These are phyloP conservation scores for Drosophila guanche DNA, from an alignment of 1,140 invertebrate genomes.

Conservation along the genomic window DNA sequence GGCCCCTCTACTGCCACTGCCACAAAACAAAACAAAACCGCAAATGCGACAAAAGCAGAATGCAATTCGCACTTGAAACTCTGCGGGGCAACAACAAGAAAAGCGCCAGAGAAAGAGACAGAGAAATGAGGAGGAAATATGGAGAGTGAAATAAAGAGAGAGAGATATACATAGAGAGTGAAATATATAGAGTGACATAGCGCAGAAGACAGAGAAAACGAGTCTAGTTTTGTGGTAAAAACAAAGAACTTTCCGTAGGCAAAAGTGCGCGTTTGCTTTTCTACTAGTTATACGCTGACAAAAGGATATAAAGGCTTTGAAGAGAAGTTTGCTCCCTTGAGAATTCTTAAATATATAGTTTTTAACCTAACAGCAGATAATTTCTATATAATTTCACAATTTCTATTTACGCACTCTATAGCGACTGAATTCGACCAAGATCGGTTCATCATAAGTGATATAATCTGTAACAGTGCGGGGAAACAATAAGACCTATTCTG, in stretches of 20 bases:
- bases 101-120: neutral
- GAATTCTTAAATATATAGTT: no score
- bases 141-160: neutral
- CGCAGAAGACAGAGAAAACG: conserved; percentile 18
- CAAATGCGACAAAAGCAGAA: conserved; percentile 81
- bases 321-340: neutral
- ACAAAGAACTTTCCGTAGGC: conserved; percentile 35
- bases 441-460: no score
- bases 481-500: no score
- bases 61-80: conserved; percentile 80
- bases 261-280: conserved; percentile 47
- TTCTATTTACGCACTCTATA: no score
- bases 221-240: conserved; percentile 48
- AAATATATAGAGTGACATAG: neutral
- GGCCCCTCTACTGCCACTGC: conserved; percentile 17
- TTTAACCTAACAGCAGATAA: no score
- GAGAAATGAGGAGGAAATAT: conserved; percentile 2
- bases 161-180: neutral
- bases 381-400: no score
- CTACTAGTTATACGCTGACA: conserved; percentile 32
- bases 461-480: no score
- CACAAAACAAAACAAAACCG: conserved; percentile 63
- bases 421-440: no score
- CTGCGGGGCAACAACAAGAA: conserved; percentile 28
- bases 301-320: neutral